These are phyloP conservation scores for Redunca redunca DNA, from an alignment of 2,113 vertebrate species.

Conservation along the genomic window DNA sequence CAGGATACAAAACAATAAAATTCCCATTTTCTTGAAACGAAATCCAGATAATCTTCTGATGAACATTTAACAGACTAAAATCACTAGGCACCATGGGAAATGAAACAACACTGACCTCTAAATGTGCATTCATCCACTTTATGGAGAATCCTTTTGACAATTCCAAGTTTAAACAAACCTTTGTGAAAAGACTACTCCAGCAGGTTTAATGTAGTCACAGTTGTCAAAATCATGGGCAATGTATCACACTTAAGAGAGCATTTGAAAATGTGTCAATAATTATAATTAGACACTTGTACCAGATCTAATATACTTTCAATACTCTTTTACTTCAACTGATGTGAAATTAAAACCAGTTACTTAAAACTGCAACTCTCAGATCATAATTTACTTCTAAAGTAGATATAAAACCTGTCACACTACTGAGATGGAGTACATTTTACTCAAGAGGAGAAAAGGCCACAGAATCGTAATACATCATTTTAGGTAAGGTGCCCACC, in stretches of 20 bases:
- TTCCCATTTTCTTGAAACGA: slow-evolving; percentile 10
- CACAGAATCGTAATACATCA: not conserved
- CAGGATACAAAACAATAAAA: not conserved
- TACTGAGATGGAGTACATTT: not conserved
- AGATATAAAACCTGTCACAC: slow-evolving; percentile 19
- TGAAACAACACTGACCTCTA: slow-evolving; percentile 24
- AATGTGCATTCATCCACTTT: not conserved
- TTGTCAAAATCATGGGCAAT: slow-evolving; percentile 28
- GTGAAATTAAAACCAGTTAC: slow-evolving; percentile 57
- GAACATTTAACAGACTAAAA: slow-evolving; percentile 38
- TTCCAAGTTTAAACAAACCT: slow-evolving; percentile 55
- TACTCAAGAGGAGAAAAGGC: slow-evolving; percentile 31
- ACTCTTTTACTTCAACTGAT: slow-evolving; percentile 54
- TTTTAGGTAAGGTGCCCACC: slow-evolving; percentile 46
- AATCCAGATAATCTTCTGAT: slow-evolving; percentile 47
- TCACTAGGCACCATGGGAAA: not conserved
- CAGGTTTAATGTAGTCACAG: slow-evolving; percentile 26
- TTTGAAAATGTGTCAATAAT: slow-evolving; percentile 65
- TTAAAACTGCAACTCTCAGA: slow-evolving; percentile 53
- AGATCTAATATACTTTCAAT: slow-evolving; percentile 48
- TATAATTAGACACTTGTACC: slow-evolving; percentile 41
- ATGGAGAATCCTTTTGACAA: slow-evolving; percentile 39
- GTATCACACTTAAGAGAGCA: slow-evolving; percentile 24
- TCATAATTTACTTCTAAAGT: slow-evolving; percentile 45
- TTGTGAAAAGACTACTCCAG: slow-evolving; percentile 6